Evolutionary conservation across 2,797 vertebrate species (phyloP).

Genomic region (Acipenser oxyrinchus): DNA sequence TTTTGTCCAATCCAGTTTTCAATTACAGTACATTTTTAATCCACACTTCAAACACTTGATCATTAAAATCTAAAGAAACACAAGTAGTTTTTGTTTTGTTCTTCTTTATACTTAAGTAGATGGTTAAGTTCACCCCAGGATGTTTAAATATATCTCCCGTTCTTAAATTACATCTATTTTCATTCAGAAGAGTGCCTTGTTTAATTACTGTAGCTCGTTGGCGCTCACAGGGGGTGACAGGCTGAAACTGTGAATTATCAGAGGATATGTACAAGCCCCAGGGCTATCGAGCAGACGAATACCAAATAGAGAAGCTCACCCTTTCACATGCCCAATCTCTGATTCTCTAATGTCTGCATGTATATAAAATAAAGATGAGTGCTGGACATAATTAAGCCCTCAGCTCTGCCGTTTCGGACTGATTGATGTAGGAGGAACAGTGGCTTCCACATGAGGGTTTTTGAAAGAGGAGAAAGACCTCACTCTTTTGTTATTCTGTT

Average conservation of each 20-base stretch:
- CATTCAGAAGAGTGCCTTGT: background rate
- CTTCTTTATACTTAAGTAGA: too few species aligned
- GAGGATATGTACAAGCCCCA: slow-evolving; percentile 17
- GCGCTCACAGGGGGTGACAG: background rate
- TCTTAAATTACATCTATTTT: too few species aligned
- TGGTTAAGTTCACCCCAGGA: too few species aligned
- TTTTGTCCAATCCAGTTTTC: background rate
- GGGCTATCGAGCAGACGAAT: slow-evolving; percentile 36
- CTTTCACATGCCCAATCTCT: slow-evolving; percentile 16
- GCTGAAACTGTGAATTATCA: background rate
- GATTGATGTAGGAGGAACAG: slow-evolving; percentile 33
- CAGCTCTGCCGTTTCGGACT: slow-evolving; percentile 22
- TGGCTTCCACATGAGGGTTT: background rate
- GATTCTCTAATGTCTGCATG: slow-evolving; percentile 28
- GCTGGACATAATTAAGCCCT: slow-evolving; percentile 38
- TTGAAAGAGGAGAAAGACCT: background rate
- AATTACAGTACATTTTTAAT: too few species aligned
- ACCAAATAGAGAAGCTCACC: slow-evolving; percentile 58
- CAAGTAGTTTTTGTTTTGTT: too few species aligned
- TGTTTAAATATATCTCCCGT: too few species aligned
- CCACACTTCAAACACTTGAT: too few species aligned
- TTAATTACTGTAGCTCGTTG: background rate
- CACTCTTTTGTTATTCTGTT: background rate
- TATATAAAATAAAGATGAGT: slow-evolving; percentile 56
- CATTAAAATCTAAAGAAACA: too few species aligned